Conservation (phyloP, 2,113 vertebrate genomes). For the Saguinus midas region DNA sequence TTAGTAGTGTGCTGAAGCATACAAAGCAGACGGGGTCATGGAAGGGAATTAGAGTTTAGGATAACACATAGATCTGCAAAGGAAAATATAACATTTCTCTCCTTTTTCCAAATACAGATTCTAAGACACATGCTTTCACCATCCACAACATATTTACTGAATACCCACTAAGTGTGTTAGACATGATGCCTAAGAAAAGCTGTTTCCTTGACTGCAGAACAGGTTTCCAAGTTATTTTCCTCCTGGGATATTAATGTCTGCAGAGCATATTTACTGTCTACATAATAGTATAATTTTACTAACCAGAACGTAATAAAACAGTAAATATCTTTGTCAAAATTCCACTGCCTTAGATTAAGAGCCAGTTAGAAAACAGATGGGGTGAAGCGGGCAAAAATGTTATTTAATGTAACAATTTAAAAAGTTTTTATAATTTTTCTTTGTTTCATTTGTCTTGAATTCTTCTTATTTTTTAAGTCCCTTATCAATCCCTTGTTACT, state of each 20-base stretch:
- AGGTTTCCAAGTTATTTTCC: not conserved
- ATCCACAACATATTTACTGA: not conserved
- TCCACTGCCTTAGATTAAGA: not conserved
- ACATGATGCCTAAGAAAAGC: not conserved
- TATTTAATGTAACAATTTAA: not conserved
- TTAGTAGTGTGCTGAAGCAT: not conserved
- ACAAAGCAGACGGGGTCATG: not conserved
- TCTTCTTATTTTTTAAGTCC: not conserved
- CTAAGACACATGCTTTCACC: not conserved
- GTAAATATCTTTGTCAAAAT: constrained; percentile 1
- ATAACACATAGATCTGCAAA: not conserved
- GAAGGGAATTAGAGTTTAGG: not conserved
- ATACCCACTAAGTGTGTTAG: not conserved
- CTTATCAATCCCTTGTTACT: not conserved
- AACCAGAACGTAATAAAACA: not conserved
- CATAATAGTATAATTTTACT: not conserved
- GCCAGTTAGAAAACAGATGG: not conserved
- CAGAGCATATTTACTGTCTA: not conserved
- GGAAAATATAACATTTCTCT: not conserved
- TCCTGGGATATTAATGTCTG: not conserved
- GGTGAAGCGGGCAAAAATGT: not conserved
- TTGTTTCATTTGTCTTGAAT: not conserved
- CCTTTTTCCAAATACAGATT: not conserved
- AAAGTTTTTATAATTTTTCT: not conserved
- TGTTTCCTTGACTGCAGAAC: not conserved